Conservation (phyloP, 2,113 vertebrate genomes). For the Ibidorhyncha struthersii region DNA sequence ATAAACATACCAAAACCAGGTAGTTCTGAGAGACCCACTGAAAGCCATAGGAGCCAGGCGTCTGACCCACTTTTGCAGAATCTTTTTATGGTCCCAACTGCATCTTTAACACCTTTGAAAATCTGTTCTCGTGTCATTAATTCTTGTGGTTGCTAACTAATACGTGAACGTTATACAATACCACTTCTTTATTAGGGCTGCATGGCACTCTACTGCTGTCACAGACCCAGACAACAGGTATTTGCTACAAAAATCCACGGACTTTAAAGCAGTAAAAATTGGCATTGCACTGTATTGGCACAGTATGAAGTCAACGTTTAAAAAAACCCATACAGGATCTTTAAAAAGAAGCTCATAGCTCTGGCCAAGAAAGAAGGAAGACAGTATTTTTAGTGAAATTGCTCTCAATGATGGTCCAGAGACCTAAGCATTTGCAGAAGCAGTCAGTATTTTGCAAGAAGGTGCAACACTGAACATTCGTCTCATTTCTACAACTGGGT, state of each 20-base stretch:
- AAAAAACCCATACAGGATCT: neutral
- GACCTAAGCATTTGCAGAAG: neutral
- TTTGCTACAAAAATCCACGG: neutral
- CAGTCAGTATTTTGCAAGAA: neutral
- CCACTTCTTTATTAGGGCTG: neutral
- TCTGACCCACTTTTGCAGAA: neutral
- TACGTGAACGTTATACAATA: neutral
- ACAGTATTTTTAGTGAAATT: neutral
- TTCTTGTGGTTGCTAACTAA: neutral
- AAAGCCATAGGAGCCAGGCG: neutral
- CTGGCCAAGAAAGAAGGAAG: neutral
- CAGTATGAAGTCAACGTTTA: neutral
- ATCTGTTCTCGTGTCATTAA: neutral
- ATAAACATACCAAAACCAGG: fast-evolving
- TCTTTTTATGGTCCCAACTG: neutral
- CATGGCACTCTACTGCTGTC: neutral
- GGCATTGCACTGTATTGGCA: neutral
- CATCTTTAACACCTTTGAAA: neutral
- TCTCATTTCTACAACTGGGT: neutral
- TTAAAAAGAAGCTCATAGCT: neutral
- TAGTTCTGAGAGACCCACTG: neutral
- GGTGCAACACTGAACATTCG: neutral
- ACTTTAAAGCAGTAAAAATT: neutral
- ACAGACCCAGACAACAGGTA: neutral
- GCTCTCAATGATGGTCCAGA: neutral